Percentiles rank a stretch among this genome's conserved stretches.
Conservation (phyloP, 1,140 invertebrate species). For the Drosophila lini region DNA sequence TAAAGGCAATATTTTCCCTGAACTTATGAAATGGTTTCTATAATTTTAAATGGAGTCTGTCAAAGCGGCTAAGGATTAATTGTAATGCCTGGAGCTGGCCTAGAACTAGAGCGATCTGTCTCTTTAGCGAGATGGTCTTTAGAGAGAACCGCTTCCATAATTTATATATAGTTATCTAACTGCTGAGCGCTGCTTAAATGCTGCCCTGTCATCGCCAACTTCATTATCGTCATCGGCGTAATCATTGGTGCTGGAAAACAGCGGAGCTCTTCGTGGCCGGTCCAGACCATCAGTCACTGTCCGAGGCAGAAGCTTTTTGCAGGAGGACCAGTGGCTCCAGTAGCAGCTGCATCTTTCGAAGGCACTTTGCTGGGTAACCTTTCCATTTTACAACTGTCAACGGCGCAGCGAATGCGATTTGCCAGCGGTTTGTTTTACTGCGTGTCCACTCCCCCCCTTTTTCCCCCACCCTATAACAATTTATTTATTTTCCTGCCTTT, state of each 20-base stretch:
- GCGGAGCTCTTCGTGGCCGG: slow-evolving; percentile 29
- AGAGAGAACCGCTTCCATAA: slow-evolving; percentile 21
- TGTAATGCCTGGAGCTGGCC: neutral
- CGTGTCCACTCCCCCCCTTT: neutral
- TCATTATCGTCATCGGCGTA: slow-evolving; percentile 48
- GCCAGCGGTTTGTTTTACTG: slow-evolving; percentile 52
- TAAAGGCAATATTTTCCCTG: slow-evolving; percentile 28
- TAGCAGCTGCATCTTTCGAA: slow-evolving; percentile 35
- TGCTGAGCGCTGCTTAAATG: slow-evolving; percentile 59
- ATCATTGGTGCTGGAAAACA: slow-evolving; percentile 29
- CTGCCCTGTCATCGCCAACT: slow-evolving; percentile 56
- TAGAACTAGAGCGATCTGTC: slow-evolving; percentile 21
- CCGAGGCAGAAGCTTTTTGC: slow-evolving; percentile 48
- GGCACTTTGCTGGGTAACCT: slow-evolving; percentile 64
- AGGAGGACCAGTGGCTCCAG: slow-evolving; percentile 10
- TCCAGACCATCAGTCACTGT: slow-evolving; percentile 71
- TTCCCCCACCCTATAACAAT: neutral
- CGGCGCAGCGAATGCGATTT: slow-evolving; percentile 54
- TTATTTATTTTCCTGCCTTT: slow-evolving; percentile 23
- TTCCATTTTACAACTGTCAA: slow-evolving; percentile 78
- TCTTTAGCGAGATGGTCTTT: neutral
- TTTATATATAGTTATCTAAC: slow-evolving; percentile 66
- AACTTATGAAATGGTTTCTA: slow-evolving; percentile 1
- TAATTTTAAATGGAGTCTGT: neutral
- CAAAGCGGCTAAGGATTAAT: neutral